A percentile compares a stretch with the other conserved stretches of the same genome.
These are phyloP conservation scores for Cossypha heuglini DNA, from an alignment of 2,797 vertebrate species.

Conservation along the genomic window DNA sequence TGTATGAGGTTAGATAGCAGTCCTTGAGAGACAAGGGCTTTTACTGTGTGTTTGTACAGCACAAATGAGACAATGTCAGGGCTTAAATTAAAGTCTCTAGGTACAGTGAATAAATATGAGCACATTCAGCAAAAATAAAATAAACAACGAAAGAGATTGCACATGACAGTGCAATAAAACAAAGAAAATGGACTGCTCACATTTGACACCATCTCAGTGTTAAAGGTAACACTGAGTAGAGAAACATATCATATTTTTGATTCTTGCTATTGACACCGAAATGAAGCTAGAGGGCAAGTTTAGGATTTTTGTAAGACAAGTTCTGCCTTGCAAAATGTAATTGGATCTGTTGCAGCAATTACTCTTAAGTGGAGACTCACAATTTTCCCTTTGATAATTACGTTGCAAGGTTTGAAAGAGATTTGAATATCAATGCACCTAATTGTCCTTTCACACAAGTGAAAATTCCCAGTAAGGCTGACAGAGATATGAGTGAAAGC, in stretches of 20 bases:
- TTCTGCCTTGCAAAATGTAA: neutral
- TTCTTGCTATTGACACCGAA: neutral
- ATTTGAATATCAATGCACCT: neutral
- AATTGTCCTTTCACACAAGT: constrained; percentile 1
- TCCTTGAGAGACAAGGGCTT: neutral
- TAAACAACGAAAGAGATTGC: neutral
- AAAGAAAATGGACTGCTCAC: neutral
- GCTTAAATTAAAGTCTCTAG: neutral
- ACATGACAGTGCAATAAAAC: neutral
- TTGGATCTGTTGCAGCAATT: constrained; percentile 4
- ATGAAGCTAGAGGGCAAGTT: neutral
- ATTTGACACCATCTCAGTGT: neutral
- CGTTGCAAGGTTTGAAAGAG: neutral
- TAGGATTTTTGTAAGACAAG: neutral
- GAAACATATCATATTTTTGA: neutral
- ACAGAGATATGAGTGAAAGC: neutral
- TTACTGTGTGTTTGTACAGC: neutral
- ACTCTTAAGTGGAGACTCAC: neutral
- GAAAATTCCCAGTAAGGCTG: neutral
- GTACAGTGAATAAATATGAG: neutral
- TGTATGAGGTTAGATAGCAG: neutral
- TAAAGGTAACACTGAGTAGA: neutral
- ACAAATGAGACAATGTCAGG: neutral
- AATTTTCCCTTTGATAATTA: neutral
- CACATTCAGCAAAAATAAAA: neutral